Evolutionary conservation across 2,888 invertebrate genomes (phyloP).

Genomic region (Rapana venosa): DNA sequence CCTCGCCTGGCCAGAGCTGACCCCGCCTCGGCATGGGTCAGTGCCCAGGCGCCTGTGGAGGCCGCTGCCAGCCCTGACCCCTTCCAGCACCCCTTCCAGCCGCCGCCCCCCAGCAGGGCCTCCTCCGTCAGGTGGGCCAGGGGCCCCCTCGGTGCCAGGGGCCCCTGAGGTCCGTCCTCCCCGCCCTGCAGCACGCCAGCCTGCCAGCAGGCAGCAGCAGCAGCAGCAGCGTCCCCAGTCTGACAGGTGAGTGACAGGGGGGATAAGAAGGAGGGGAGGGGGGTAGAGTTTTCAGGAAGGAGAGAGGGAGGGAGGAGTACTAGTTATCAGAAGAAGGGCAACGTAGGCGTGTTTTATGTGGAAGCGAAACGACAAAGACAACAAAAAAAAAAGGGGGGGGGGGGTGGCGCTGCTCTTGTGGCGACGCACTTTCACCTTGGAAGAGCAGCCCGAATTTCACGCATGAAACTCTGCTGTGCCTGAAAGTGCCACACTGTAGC

Average conservation of each 20-base stretch:
- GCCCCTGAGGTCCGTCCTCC: conserved; percentile 26
- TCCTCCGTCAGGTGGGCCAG: not conserved
- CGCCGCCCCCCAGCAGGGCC: not conserved
- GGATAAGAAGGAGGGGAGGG: not conserved
- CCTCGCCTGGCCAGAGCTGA: conserved; percentile 47
- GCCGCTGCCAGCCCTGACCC: not conserved
- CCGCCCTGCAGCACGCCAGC: not conserved
- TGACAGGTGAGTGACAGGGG: not conserved
- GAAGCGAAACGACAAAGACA: no score
- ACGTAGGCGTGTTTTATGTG: no score
- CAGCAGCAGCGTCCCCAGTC: conserved; percentile 6
- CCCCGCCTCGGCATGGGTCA: conserved; percentile 47
- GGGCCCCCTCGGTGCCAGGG: not conserved
- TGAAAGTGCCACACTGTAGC: no score
- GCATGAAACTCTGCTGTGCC: no score
- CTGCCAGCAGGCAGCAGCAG: no score
- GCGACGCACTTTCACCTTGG: no score
- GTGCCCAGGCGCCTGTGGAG: conserved; percentile 27
- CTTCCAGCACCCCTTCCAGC: not conserved
- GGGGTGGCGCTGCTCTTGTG: no score
- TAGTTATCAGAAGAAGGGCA: no score
- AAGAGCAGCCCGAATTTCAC: no score
- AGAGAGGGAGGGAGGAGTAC: no score
- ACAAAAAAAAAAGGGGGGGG: no score
- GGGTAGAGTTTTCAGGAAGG: not conserved